Percentiles rank a stretch among this genome's conserved stretches.
Conservation (phyloP, 2,113 vertebrate species). For the Varanus salvator region DNA sequence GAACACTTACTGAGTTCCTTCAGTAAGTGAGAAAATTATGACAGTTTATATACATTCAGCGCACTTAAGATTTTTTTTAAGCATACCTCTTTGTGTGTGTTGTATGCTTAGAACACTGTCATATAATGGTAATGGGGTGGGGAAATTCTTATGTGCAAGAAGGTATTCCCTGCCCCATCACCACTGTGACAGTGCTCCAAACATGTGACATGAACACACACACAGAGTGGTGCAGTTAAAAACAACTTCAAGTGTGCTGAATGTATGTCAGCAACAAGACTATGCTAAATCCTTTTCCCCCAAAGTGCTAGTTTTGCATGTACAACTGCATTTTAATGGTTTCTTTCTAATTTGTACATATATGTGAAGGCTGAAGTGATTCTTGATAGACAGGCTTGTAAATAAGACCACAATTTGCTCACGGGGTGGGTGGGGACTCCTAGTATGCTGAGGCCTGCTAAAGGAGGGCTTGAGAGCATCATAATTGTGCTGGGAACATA, state of each 20-base stretch:
- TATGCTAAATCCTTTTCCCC: not conserved
- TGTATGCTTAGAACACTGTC: too few relatives aligned
- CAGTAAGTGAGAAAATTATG: not conserved
- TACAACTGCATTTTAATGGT: not conserved
- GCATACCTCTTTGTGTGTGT: not conserved
- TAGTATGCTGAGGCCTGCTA: not conserved
- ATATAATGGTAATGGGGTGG: not conserved
- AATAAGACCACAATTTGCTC: too few relatives aligned
- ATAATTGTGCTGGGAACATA: not conserved
- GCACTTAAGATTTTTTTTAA: not conserved
- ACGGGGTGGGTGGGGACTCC: too few relatives aligned
- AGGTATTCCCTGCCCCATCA: too few relatives aligned
- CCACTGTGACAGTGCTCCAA: too few relatives aligned
- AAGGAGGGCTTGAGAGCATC: not conserved
- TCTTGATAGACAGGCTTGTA: not conserved
- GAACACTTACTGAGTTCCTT: not conserved
- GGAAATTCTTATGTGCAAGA: too few relatives aligned
- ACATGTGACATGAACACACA: too few relatives aligned
- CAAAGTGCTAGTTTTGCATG: not conserved
- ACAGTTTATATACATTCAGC: not conserved
- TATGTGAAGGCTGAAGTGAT: not conserved
- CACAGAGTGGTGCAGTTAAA: too few relatives aligned
- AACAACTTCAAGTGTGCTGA: too few relatives aligned
- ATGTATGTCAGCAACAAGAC: not conserved
- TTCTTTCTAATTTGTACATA: not conserved